These are phyloP conservation scores for Ammodytes dubius DNA, from an alignment of 2,113 vertebrate genomes.

Conservation along the genomic window DNA sequence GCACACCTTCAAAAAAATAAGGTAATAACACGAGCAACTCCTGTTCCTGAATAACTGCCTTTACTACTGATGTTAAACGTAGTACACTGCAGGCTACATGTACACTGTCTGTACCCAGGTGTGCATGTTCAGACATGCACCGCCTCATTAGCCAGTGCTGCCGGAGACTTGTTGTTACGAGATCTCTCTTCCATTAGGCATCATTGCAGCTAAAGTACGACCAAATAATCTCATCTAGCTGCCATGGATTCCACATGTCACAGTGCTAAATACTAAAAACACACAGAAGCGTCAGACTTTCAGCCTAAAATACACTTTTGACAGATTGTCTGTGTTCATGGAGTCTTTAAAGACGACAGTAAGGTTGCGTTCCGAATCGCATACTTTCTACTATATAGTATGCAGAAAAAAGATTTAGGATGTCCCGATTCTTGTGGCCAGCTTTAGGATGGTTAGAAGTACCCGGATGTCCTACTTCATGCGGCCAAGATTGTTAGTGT, in stretches of 20 bases:
- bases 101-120: conserved; percentile 60
- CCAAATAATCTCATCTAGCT: conserved; percentile 22
- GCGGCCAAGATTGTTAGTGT: too few species aligned
- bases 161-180: conserved; percentile 68
- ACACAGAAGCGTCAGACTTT: not conserved
- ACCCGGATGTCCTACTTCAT: too few species aligned
- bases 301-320: not conserved
- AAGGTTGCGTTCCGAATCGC: too few species aligned
- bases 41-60: conserved; percentile 28
- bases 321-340: not conserved
- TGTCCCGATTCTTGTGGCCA: too few species aligned
- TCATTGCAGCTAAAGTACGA: conserved; percentile 32
- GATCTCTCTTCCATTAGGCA: conserved; percentile 32
- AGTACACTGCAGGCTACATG: conserved; percentile 53
- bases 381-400: too few species aligned
- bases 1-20: conserved; percentile 10
- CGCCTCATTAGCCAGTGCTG: conserved; percentile 74
- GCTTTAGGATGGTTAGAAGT: too few species aligned
- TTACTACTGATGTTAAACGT: conserved; percentile 36
- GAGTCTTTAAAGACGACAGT: not conserved
- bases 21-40: conserved; percentile 3
- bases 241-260: conserved; percentile 5
- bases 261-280: not conserved
- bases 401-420: too few species aligned
- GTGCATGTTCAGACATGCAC: conserved; percentile 78